Evolutionary conservation across 1,140 invertebrate genomes (phyloP).

Genomic region (Neomicropteryx cornuta): DNA sequence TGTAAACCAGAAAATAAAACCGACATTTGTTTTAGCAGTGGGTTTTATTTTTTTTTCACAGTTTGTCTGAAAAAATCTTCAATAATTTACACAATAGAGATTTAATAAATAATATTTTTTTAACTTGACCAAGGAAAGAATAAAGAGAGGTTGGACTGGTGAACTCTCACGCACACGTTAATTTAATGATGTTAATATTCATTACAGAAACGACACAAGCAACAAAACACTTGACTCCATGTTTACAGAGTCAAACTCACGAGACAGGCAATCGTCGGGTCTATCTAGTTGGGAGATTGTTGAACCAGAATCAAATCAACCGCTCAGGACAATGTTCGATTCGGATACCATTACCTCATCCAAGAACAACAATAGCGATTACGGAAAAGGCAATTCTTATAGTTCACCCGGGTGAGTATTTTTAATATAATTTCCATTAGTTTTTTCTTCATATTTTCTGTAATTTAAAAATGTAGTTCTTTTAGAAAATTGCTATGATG

Average conservation of each 20-base stretch:
- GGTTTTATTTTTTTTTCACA: background rate
- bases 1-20: too few species aligned
- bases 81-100: background rate
- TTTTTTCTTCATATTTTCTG: too few species aligned
- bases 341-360: constrained; percentile 10
- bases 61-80: background rate
- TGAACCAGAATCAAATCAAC: constrained; percentile 23
- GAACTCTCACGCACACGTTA: too few species aligned
- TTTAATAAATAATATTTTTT: background rate
- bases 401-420: too few species aligned
- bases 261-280: constrained; percentile 1
- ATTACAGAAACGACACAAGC: constrained; percentile 11
- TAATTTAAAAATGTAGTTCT: too few species aligned
- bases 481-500: too few species aligned
- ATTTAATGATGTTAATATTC: background rate
- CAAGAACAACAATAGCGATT: too few species aligned
- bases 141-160: too few species aligned
- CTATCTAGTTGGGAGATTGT: constrained; percentile 24
- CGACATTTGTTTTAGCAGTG: too few species aligned
- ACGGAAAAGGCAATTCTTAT: too few species aligned
- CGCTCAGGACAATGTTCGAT: constrained; percentile 27
- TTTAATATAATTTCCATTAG: too few species aligned
- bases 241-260: constrained; percentile 8
- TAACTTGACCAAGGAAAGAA: too few species aligned
- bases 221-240: constrained; percentile 11